Conservation (phyloP, 2,888 invertebrate genomes). For the Andricus quercusramuli region DNA sequence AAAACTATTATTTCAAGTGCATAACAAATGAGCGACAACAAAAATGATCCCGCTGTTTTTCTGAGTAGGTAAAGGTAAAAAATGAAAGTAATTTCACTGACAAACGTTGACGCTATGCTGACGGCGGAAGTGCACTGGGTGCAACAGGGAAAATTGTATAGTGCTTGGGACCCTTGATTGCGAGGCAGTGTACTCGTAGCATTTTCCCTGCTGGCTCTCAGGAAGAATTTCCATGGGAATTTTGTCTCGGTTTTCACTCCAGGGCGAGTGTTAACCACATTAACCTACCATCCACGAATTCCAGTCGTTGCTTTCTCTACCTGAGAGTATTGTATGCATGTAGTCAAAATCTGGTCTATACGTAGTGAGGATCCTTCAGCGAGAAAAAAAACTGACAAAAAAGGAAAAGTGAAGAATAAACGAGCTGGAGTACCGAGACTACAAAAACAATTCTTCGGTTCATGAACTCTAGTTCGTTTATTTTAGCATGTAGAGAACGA, state of each 20-base stretch:
- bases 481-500: background rate
- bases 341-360: background rate
- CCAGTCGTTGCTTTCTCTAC: slow-evolving; percentile 3
- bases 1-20: too few relatives aligned
- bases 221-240: slow-evolving; percentile 21
- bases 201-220: slow-evolving; percentile 8
- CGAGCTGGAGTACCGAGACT: background rate
- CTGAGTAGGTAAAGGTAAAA: background rate
- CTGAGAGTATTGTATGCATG: background rate
- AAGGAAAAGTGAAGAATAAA: background rate
- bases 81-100: background rate
- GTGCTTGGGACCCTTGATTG: slow-evolving; percentile 17
- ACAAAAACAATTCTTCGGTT: background rate
- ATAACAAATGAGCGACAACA: too few relatives aligned
- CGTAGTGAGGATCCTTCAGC: background rate
- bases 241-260: slow-evolving; percentile 28
- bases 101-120: background rate
- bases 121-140: background rate
- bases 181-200: slow-evolving; percentile 22
- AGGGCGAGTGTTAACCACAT: slow-evolving; percentile 25
- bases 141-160: slow-evolving; percentile 4
- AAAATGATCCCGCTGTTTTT: too few relatives aligned
- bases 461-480: background rate
- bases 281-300: slow-evolving; percentile 3
- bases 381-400: background rate